Base-by-base conservation (phyloP, 2,888 invertebrate genomes). In the Orthonevra nobilis region DNA sequence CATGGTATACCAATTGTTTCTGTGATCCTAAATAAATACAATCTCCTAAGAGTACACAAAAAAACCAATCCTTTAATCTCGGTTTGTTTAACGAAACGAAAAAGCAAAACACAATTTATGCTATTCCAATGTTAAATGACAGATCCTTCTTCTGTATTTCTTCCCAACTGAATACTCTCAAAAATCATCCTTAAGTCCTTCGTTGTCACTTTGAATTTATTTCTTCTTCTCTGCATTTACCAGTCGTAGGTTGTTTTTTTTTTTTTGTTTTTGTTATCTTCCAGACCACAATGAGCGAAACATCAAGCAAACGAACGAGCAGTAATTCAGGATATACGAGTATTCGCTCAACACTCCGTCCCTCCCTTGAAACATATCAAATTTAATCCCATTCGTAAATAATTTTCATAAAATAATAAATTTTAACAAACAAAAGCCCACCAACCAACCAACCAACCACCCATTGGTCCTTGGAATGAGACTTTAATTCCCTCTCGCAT, bases 401-500 rank as follows among this genome's bases (percentile, higher is more conserved):
- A 79, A 79, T 56, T 79, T 68, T 68, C 60, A 46, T 61, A 61
- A 70, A 19, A 61, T 61, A 70, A 70, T 70, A 70, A 70, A 70
- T 70, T 70, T 52, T 6, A 44, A n/a, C 30, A 38, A 52, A 77
- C 48, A 44, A 70, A 69, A 60, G 38, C 23, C 61, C 23, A 52
- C 52, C 46, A 38, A 4, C 3, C 38, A 58, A n/a, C n/a, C n/a
- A n/a, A n/a, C n/a, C n/a, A n/a, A n/a, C n/a, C n/a, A n/a, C n/a
- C 60, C 66, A 30, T 3, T 42, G 30, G 26, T 26, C 17, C 38
- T 1, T 32, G 9, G 20, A 2, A 6, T 83, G 68, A 83, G 84
- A 84, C 84, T 85, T 85, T 84, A 87, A 87, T 87, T 86, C 86
- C 86, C 86, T 86, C 85, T 85, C 84, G 84, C 85, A 85, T 82